These are phyloP conservation scores for Etia nguti DNA, from an alignment of 2,113 vertebrate species.

Conservation along the genomic window DNA sequence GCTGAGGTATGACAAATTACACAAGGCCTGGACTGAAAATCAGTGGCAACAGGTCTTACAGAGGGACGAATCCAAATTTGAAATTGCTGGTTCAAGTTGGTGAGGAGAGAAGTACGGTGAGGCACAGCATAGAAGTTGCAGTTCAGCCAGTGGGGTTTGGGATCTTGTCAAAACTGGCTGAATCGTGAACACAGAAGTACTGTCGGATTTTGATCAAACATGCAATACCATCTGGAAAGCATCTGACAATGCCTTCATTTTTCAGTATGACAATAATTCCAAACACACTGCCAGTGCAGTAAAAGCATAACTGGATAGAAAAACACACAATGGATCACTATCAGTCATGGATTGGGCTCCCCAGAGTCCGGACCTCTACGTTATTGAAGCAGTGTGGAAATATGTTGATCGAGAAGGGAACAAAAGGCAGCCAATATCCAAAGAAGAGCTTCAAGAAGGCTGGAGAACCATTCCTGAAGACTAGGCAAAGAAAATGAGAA, in stretches of 20 bases:
- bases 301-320: not conserved
- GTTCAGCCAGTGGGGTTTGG: not conserved
- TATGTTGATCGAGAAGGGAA: not conserved
- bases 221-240: not conserved
- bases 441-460: not conserved
- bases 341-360: not conserved
- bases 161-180: not conserved
- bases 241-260: not conserved
- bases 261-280: not conserved
- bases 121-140: rapidly evolving
- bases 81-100: not conserved
- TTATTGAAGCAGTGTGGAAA: not conserved
- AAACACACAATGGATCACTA: not conserved
- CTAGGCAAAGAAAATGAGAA: not conserved
- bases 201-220: not conserved
- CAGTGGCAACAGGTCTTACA: not conserved
- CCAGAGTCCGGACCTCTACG: not conserved
- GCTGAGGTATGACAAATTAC: not conserved
- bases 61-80: not conserved
- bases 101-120: not conserved
- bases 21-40: not conserved
- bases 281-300: not conserved
- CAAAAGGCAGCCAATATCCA: not conserved
- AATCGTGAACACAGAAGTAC: not conserved
- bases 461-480: not conserved